Evolutionary conservation across 2,113 vertebrate genomes (phyloP).

Genomic region (Hippocampus mohnikei): DNA sequence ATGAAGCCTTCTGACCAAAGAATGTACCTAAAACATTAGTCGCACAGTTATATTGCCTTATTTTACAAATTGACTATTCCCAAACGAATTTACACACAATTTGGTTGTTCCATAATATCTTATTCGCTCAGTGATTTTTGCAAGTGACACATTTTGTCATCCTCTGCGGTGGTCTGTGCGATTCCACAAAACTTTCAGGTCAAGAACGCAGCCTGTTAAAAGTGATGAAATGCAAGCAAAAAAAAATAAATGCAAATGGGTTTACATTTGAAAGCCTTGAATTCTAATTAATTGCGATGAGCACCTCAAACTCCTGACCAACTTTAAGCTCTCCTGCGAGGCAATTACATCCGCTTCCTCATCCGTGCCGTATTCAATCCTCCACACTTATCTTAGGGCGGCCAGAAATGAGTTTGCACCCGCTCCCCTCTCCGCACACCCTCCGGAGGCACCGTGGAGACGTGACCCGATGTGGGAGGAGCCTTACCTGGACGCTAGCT

Average conservation of each 20-base stretch:
- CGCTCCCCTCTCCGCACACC: constrained; percentile 30
- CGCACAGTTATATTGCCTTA: background rate
- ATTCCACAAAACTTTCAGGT: background rate
- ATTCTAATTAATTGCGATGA: constrained; percentile 44
- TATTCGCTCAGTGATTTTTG: background rate
- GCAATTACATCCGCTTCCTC: constrained; percentile 48
- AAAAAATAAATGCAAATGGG: constrained; percentile 6
- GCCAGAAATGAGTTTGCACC: constrained; percentile 62
- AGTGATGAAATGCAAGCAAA: background rate
- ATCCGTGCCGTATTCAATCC: constrained; percentile 37
- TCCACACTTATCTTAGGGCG: constrained; percentile 54
- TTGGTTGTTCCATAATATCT: too few species aligned
- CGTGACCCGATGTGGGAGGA: constrained; percentile 49
- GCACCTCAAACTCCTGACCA: constrained; percentile 30
- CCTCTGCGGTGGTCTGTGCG: background rate
- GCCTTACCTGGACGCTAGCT: constrained; percentile 69
- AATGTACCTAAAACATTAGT: too few species aligned
- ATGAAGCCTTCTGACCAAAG: too few species aligned
- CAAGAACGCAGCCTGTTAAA: background rate
- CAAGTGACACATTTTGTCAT: background rate
- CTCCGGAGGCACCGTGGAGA: constrained; percentile 27
- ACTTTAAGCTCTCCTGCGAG: constrained; percentile 38
- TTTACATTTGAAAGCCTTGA: constrained; percentile 35
- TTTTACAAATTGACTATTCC: background rate
- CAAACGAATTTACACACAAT: background rate